A percentile compares a stretch with the other conserved stretches of the same genome.
These are phyloP conservation scores for Thalassoma bifasciatum DNA, from an alignment of 2,113 vertebrate species.

Conservation along the genomic window DNA sequence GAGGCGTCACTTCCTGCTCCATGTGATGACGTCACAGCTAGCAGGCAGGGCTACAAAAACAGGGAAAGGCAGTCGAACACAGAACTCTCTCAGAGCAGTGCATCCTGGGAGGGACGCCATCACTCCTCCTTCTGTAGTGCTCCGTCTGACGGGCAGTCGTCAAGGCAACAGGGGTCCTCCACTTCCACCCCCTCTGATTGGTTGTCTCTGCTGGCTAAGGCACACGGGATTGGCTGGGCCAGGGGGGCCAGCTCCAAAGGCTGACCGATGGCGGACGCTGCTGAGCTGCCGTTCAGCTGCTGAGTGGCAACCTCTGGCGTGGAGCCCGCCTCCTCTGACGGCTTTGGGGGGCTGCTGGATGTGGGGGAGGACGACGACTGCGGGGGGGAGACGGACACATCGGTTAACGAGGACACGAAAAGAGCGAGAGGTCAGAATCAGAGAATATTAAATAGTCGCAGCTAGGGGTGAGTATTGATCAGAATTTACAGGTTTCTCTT, in stretches of 20 bases:
- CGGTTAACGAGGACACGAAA: too few species aligned
- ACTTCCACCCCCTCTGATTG: constrained; percentile 87
- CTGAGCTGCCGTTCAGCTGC: constrained; percentile 88
- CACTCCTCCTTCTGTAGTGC: constrained; percentile 89
- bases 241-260: constrained; percentile 84
- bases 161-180: constrained; percentile 86
- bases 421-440: too few species aligned
- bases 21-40: constrained; percentile 53
- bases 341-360: constrained; percentile 84
- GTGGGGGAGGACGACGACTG: constrained; percentile 77
- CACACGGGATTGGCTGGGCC: constrained; percentile 89
- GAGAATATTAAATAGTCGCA: too few species aligned
- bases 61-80: constrained; percentile 86
- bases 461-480: too few species aligned
- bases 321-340: constrained; percentile 79
- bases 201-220: constrained; percentile 92
- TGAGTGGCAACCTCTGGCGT: constrained; percentile 74
- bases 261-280: constrained; percentile 81
- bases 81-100: constrained; percentile 76
- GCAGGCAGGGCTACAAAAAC: constrained; percentile 74
- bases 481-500: too few species aligned
- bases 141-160: constrained; percentile 88
- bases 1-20: constrained; percentile 47
- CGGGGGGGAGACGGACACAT: background rate
- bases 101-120: constrained; percentile 71